Percentiles rank a stretch among this genome's conserved stretches.
phyloP scores from a whole-genome alignment of 53 echinoderm and acorn worm species.

The Temnopleurus reevesii region DNA sequence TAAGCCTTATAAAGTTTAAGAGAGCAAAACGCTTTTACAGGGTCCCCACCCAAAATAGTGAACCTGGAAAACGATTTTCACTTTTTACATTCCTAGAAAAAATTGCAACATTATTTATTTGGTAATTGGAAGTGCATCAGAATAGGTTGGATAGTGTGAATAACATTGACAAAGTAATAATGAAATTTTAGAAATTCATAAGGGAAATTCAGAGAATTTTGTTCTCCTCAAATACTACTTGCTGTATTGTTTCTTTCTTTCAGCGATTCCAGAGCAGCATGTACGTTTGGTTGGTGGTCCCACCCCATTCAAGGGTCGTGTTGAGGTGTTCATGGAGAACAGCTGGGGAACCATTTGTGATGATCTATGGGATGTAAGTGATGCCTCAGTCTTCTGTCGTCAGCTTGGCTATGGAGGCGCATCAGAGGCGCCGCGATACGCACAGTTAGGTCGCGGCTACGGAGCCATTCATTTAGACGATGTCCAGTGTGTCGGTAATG shows the following conservation, averaged over 20 bases:
- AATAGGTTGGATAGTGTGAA: too few relatives aligned
- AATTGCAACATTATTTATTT: too few relatives aligned
- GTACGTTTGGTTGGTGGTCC: constrained; percentile 37
- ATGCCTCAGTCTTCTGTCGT: constrained; percentile 37
- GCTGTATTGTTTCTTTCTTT: not conserved
- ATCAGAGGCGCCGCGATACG: constrained; percentile 38
- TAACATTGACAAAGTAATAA: too few relatives aligned
- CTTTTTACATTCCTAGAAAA: too few relatives aligned
- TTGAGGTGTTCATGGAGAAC: constrained; percentile 32
- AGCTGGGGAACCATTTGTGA: constrained; percentile 54
- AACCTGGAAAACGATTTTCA: too few relatives aligned
- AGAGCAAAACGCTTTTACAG: too few relatives aligned
- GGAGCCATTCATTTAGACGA: constrained; percentile 40
- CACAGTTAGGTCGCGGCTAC: constrained; percentile 49
- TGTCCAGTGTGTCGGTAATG: constrained; percentile 35
- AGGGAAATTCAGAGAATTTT: too few relatives aligned
- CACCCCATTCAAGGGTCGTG: constrained; percentile 39
- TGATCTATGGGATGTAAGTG: constrained; percentile 7
- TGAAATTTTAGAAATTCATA: too few relatives aligned
- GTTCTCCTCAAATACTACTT: too few relatives aligned
- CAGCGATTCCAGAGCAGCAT: not conserved
- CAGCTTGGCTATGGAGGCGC: constrained; percentile 33
- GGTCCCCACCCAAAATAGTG: too few relatives aligned
- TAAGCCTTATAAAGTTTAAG: too few relatives aligned
- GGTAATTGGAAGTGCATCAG: too few relatives aligned